Conservation (phyloP, 2,797 vertebrate genomes). For the Mormyrus proboscirostris region DNA sequence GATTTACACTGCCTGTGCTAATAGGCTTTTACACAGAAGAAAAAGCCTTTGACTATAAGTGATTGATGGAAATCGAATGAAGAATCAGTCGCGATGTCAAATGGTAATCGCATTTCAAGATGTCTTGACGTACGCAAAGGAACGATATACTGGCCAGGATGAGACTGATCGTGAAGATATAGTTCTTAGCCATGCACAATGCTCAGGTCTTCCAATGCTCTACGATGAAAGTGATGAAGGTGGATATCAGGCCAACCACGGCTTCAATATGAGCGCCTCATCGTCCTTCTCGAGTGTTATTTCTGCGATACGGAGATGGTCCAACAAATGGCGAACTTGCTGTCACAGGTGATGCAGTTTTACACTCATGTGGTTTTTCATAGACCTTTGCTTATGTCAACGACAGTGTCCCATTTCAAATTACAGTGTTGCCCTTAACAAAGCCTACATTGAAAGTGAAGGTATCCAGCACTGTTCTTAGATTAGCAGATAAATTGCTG, state of each 20-base stretch:
- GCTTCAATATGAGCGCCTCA: neutral
- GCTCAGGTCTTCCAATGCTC: neutral
- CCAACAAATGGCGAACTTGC: neutral
- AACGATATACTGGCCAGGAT: neutral
- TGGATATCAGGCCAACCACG: neutral
- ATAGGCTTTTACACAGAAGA: neutral
- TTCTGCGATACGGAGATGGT: neutral
- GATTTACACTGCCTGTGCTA: neutral
- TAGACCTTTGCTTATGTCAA: conserved; percentile 23
- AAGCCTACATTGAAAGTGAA: conserved; percentile 37
- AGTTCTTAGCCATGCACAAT: neutral
- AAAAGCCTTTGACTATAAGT: neutral
- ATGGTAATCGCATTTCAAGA: neutral
- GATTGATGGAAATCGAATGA: neutral
- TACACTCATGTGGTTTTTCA: conserved; percentile 34
- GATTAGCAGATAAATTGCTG: conserved; percentile 31
- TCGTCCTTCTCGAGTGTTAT: neutral
- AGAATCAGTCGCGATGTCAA: neutral
- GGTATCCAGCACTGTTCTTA: conserved; percentile 30
- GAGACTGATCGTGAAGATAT: neutral
- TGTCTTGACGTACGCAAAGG: neutral
- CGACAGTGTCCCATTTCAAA: conserved; percentile 33
- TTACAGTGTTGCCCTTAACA: conserved; percentile 40
- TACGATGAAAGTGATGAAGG: neutral
- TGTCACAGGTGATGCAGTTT: neutral